These are phyloP conservation scores for Drosophila ercepeae DNA, from an alignment of 1,140 invertebrate genomes.

Conservation along the genomic window DNA sequence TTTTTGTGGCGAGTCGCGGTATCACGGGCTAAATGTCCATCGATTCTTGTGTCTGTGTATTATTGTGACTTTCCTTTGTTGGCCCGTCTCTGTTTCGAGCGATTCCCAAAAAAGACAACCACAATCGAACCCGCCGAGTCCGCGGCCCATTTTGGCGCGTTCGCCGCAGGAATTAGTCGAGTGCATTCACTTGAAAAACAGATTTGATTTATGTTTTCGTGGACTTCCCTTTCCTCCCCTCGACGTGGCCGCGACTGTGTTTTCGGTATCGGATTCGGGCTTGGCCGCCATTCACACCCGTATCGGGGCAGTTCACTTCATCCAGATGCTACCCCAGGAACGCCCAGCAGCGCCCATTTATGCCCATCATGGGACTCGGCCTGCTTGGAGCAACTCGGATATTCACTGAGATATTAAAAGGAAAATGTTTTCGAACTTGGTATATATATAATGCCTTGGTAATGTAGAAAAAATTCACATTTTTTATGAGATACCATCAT, in stretches of 20 bases:
- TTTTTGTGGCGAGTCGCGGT: conserved; percentile 56
- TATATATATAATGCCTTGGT: too few species aligned
- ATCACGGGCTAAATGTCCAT: conserved; percentile 72
- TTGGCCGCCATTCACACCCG: conserved; percentile 64
- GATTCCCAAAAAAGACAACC: conserved; percentile 46
- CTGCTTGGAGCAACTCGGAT: not conserved
- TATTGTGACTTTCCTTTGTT: conserved; percentile 42
- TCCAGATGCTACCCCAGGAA: conserved; percentile 52
- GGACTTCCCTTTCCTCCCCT: conserved; percentile 40
- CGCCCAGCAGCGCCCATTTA: conserved; percentile 57
- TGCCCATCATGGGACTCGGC: conserved; percentile 2
- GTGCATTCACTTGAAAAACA: conserved; percentile 77
- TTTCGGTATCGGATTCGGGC: conserved; percentile 1
- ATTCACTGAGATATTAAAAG: too few species aligned
- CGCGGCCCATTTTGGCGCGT: conserved; percentile 49
- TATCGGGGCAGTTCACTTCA: conserved; percentile 32
- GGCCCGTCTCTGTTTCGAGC: conserved; percentile 11
- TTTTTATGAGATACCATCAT: too few species aligned
- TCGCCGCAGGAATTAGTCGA: conserved; percentile 73
- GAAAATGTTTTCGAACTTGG: too few species aligned
- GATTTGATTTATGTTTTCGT: conserved; percentile 79
- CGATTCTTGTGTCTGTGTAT: conserved; percentile 48
- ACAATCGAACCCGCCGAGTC: conserved; percentile 8
- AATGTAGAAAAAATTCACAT: too few species aligned
- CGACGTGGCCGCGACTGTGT: too few species aligned